Evolutionary conservation across 2,113 vertebrate species (phyloP).

Genomic region (Myotis lucifugus): DNA sequence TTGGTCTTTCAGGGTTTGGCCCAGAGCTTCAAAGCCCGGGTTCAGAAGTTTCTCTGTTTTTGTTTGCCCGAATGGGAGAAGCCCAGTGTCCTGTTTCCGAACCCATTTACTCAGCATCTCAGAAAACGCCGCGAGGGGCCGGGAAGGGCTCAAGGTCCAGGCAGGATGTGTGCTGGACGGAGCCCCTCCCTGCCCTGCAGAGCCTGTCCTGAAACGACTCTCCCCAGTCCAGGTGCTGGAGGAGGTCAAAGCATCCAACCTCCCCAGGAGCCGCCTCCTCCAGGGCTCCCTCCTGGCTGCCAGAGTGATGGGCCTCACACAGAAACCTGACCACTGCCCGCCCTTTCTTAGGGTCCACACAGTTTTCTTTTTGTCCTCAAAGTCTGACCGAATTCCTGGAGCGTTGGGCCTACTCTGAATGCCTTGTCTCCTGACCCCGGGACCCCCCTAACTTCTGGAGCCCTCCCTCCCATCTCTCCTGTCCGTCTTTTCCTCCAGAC

Average conservation of each 20-base stretch:
- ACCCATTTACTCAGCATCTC: background rate
- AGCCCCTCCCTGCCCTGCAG: background rate
- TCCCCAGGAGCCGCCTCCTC: accelerated
- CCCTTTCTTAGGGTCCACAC: background rate
- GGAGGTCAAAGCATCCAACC: accelerated
- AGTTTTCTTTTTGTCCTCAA: background rate
- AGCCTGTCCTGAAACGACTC: accelerated
- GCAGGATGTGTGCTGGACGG: accelerated
- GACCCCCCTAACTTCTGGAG: accelerated
- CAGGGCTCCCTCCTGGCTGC: accelerated
- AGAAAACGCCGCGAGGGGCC: background rate
- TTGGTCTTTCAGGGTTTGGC: background rate
- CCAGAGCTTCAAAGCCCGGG: background rate
- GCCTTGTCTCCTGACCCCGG: background rate
- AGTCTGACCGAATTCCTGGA: background rate
- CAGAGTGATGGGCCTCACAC: accelerated
- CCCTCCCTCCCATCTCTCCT: too few species aligned
- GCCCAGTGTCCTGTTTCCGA: background rate
- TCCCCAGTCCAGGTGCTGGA: accelerated
- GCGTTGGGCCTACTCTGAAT: too few species aligned
- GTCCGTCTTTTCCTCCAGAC: background rate
- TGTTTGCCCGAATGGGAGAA: slow-evolving; percentile 40
- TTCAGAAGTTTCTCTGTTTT: background rate
- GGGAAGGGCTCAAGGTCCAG: background rate
- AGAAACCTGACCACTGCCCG: background rate